phyloP scores from a whole-genome alignment of 2,888 invertebrate species.

The Cerastis rubricosa region DNA sequence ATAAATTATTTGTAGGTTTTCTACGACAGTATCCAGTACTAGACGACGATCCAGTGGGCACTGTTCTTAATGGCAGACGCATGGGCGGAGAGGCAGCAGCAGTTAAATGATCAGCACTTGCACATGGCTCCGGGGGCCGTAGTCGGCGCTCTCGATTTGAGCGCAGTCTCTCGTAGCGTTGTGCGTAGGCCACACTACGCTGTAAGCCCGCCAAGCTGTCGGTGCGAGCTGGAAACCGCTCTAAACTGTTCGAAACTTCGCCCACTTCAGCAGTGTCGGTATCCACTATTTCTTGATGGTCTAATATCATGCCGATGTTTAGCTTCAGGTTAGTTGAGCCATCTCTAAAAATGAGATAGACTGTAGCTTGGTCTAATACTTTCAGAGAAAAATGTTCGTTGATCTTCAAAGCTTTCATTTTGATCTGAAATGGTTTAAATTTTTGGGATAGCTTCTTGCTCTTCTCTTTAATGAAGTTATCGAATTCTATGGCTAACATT shows the following conservation, averaged over 20 bases:
- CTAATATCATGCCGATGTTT: slow-evolving; percentile 88
- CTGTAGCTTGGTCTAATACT: slow-evolving; percentile 84
- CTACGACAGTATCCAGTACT: slow-evolving; percentile 64
- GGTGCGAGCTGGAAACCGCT: slow-evolving; percentile 78
- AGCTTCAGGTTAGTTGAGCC: slow-evolving; percentile 83
- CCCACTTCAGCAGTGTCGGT: slow-evolving; percentile 83
- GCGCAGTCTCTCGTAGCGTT: slow-evolving; percentile 73
- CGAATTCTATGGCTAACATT: slow-evolving; percentile 86
- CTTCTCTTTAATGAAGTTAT: slow-evolving; percentile 86
- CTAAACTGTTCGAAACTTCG: slow-evolving; percentile 76
- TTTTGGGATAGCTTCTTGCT: slow-evolving; percentile 82
- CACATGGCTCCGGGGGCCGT: slow-evolving; percentile 67
- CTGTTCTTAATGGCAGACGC: slow-evolving; percentile 70
- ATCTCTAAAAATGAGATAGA: slow-evolving; percentile 84
- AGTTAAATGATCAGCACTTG: slow-evolving; percentile 78
- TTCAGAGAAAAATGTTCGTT: slow-evolving; percentile 85
- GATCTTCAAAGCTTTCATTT: slow-evolving; percentile 87
- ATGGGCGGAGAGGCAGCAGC: slow-evolving; percentile 76
- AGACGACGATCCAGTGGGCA: slow-evolving; percentile 53
- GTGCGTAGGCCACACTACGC: slow-evolving; percentile 78
- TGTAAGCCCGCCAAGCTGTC: slow-evolving; percentile 83
- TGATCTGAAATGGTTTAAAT: slow-evolving; percentile 87
- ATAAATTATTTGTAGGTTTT: slow-evolving; percentile 75
- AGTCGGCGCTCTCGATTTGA: slow-evolving; percentile 76
- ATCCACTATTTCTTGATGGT: slow-evolving; percentile 88